phyloP scores from a whole-genome alignment of 2,797 vertebrate genomes.

The Macropus fuliginosus region DNA sequence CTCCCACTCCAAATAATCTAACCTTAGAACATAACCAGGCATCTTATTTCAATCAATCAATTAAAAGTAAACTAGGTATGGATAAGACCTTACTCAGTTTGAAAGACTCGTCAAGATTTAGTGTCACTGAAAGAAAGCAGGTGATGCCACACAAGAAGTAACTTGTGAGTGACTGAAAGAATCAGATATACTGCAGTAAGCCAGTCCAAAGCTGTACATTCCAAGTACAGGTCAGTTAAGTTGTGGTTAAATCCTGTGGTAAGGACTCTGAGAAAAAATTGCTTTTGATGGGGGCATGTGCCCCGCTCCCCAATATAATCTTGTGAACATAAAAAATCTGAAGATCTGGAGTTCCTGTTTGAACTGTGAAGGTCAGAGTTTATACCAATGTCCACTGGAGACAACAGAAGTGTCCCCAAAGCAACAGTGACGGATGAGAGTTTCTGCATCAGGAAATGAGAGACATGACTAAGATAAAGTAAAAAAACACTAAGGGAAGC shows the following conservation, averaged over 20 bases:
- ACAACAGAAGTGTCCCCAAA: not conserved
- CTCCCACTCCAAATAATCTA: not conserved
- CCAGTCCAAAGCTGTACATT: not conserved
- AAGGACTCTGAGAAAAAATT: not conserved
- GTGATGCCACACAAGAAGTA: not conserved
- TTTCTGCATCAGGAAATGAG: not conserved
- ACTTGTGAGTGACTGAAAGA: not conserved
- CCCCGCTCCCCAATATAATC: not conserved
- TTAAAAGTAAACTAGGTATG: not conserved
- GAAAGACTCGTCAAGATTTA: not conserved
- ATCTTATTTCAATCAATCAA: not conserved
- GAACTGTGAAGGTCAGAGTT: not conserved
- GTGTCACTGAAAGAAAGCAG: not conserved
- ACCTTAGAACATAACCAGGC: not conserved
- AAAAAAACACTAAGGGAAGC: not conserved
- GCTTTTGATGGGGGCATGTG: not conserved
- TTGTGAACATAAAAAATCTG: not conserved
- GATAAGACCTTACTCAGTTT: not conserved
- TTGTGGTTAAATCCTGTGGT: not conserved
- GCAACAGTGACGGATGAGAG: not conserved
- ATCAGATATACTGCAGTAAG: not conserved
- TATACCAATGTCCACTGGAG: not conserved
- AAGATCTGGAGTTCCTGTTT: not conserved
- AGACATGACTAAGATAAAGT: not conserved
- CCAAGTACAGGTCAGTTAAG: not conserved